Evolutionary conservation across 2,797 vertebrate genomes (phyloP).

Genomic region (Hipposideros larvatus): DNA sequence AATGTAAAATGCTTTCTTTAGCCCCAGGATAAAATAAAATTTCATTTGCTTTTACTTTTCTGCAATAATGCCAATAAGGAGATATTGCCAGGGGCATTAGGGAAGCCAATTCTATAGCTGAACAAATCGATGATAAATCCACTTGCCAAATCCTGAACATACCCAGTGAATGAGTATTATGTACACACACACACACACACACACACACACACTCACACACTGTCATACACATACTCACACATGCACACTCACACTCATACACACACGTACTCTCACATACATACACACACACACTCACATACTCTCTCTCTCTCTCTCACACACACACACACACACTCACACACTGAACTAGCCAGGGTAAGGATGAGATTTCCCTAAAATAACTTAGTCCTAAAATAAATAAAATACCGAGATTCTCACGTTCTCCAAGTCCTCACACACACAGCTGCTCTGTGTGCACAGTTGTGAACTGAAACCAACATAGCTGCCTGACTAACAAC

Average conservation of each 20-base stretch:
- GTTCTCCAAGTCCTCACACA: not conserved
- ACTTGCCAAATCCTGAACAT: slow-evolving; percentile 67
- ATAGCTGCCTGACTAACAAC: not conserved
- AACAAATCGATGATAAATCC: slow-evolving; percentile 68
- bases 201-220: not conserved
- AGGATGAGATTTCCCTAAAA: not conserved
- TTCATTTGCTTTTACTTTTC: slow-evolving; percentile 81
- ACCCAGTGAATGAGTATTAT: slow-evolving; percentile 1
- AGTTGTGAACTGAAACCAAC: not conserved
- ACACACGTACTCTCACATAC: not conserved
- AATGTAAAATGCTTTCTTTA: slow-evolving; percentile 74
- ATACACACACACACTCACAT: not conserved
- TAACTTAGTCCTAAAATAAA: not conserved
- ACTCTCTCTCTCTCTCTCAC: no score
- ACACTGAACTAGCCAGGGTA: not conserved
- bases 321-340: not conserved
- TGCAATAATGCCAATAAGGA: slow-evolving; percentile 73
- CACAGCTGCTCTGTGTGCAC: not conserved
- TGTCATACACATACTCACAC: no score
- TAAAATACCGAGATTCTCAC: not conserved
- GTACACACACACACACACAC: not conserved
- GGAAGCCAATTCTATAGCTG: slow-evolving; percentile 48
- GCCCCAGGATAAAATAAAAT: slow-evolving; percentile 60
- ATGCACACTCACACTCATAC: not conserved
- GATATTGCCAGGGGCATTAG: slow-evolving; percentile 37